Percentiles rank a stretch among this genome's conserved stretches.
These are phyloP conservation scores for Cygnus olor DNA, from an alignment of 2,797 vertebrate species.

Conservation along the genomic window DNA sequence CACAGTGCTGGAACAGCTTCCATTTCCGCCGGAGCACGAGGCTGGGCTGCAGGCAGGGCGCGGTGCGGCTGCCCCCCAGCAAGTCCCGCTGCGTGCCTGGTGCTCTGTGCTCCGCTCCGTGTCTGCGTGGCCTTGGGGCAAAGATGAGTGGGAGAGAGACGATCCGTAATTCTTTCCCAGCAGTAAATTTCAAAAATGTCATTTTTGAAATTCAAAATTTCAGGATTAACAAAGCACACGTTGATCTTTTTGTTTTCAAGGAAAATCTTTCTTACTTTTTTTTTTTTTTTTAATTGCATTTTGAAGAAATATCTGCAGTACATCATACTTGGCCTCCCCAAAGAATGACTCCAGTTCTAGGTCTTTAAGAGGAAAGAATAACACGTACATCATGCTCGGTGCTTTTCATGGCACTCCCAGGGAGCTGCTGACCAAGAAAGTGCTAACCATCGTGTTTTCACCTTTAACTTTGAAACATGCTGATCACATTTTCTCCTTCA, in stretches of 20 bases:
- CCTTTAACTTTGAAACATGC: constrained; percentile 68
- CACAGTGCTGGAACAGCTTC: too few relatives aligned
- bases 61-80: too few relatives aligned
- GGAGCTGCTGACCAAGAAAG: constrained; percentile 53
- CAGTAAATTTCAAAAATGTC: too few relatives aligned
- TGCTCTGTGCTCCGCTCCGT: too few relatives aligned
- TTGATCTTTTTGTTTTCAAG: not conserved
- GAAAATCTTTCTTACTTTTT: not conserved
- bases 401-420: not conserved
- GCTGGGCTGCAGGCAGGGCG: too few relatives aligned
- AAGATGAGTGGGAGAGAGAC: too few relatives aligned
- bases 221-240: not conserved
- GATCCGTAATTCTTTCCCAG: not conserved
- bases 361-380: not conserved
- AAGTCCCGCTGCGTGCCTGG: not conserved
- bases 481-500: constrained; percentile 65
- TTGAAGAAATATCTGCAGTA: not conserved
- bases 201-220: too few relatives aligned
- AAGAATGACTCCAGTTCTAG: not conserved
- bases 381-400: not conserved
- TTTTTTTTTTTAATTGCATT: not conserved
- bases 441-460: constrained; percentile 37
- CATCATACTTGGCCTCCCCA: not conserved
- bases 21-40: too few relatives aligned
- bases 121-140: too few relatives aligned